phyloP scores from a whole-genome alignment of 1,140 invertebrate genomes.

The Littorina saxatilis region DNA sequence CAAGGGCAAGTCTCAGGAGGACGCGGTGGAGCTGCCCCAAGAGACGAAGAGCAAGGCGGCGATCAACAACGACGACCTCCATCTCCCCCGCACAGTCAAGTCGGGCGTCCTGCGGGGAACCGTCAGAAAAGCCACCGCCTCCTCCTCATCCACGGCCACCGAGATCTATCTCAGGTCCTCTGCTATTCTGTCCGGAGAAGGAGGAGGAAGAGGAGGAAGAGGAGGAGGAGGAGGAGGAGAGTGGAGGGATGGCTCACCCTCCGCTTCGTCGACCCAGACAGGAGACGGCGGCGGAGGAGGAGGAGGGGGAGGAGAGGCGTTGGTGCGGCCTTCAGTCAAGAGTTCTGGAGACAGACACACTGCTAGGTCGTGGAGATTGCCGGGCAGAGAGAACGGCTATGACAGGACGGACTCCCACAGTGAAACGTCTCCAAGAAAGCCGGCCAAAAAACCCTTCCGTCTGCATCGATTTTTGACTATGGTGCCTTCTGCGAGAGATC shows the following conservation, averaged over 20 bases:
- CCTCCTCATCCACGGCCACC: slow-evolving; percentile 3
- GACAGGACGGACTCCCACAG: background rate
- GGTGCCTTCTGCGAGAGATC: slow-evolving; percentile 9
- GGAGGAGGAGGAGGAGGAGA: too few relatives aligned
- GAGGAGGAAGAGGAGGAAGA: background rate
- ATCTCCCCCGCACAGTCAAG: background rate
- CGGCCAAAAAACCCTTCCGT: slow-evolving; percentile 20
- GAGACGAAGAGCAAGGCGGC: background rate
- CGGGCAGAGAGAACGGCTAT: background rate
- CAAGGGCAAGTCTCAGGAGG: slow-evolving; percentile 19
- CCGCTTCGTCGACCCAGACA: background rate
- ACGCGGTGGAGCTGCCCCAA: slow-evolving; percentile 23
- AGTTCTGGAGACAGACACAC: too few relatives aligned
- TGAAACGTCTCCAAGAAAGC: background rate
- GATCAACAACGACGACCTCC: background rate
- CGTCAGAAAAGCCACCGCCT: background rate
- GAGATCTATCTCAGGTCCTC: background rate
- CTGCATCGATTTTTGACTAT: slow-evolving; percentile 38
- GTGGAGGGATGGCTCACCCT: too few relatives aligned
- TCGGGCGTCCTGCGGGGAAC: background rate
- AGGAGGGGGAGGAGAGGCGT: background rate
- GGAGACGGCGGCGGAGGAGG: background rate
- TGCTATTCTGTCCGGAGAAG: too few relatives aligned
- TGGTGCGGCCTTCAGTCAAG: background rate
- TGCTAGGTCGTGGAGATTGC: background rate